These are phyloP conservation scores for Leptobrachium leishanense DNA, from an alignment of 2,113 vertebrate genomes.

Conservation along the genomic window DNA sequence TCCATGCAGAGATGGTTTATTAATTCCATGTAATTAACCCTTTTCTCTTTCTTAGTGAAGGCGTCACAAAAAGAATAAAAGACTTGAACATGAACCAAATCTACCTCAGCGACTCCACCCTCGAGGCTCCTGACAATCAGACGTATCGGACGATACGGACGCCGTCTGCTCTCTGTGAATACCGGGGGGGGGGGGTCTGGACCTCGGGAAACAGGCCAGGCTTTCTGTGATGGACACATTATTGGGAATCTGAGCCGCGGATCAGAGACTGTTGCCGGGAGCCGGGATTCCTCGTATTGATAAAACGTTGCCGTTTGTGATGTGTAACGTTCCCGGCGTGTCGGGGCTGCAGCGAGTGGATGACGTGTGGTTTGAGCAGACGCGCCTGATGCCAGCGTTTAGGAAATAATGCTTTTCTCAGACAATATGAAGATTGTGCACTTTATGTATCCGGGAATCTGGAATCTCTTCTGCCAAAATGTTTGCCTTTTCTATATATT, in stretches of 20 bases:
- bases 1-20: no score
- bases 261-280: slow-evolving; percentile 9
- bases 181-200: no score
- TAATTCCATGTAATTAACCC: no score
- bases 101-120: slow-evolving; percentile 26
- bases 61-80: slow-evolving; percentile 5
- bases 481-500: slow-evolving; percentile 11
- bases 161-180: no score
- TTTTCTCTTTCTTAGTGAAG: slow-evolving; percentile 18
- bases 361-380: no score
- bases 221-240: background rate
- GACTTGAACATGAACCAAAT: slow-evolving; percentile 11
- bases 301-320: no score
- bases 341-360: no score
- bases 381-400: background rate
- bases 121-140: background rate
- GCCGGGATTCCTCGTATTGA: no score
- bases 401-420: slow-evolving; percentile 3
- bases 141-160: no score
- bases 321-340: no score
- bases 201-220: no score
- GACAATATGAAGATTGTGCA: slow-evolving; percentile 22
- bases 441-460: slow-evolving; percentile 29
- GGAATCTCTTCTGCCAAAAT: slow-evolving; percentile 22
- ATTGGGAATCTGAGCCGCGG: background rate